These are phyloP conservation scores for Habropoda laboriosa DNA, from an alignment of 1,140 invertebrate species.

Conservation along the genomic window DNA sequence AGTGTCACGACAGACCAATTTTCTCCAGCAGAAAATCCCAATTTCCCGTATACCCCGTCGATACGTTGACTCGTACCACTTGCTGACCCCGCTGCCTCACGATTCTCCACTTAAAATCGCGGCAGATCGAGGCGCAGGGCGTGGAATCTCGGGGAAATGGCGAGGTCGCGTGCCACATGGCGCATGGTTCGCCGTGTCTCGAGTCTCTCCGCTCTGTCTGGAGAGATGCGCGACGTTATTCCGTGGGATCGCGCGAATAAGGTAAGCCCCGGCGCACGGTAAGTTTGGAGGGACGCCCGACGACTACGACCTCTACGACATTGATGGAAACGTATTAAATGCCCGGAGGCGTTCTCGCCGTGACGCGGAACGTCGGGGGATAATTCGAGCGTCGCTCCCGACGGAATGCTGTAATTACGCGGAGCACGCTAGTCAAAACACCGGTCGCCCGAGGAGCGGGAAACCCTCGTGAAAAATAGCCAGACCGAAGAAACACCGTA, in stretches of 20 bases:
- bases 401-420: slow-evolving; percentile 37
- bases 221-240: neutral
- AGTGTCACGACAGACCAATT: too few species aligned
- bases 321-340: slow-evolving; percentile 54
- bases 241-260: slow-evolving; percentile 14
- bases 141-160: slow-evolving; percentile 28
- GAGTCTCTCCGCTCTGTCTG: neutral
- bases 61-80: slow-evolving; percentile 27
- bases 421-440: slow-evolving; percentile 42
- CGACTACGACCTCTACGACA: slow-evolving; percentile 33
- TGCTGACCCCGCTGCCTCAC: neutral
- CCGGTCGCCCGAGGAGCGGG: neutral
- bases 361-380: slow-evolving; percentile 38
- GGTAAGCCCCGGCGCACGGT: neutral
- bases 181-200: neutral
- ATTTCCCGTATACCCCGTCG: too few species aligned
- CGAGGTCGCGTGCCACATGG: slow-evolving; percentile 26
- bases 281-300: slow-evolving; percentile 21
- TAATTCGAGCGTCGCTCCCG: slow-evolving; percentile 46
- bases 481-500: neutral
- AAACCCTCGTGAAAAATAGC: slow-evolving; percentile 5
- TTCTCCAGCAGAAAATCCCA: too few species aligned
- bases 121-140: neutral
- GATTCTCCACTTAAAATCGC: slow-evolving; percentile 25
- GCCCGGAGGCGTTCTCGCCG: slow-evolving; percentile 44